Evolutionary conservation across 2,888 invertebrate genomes (phyloP).

Genomic region (Fragum fragum): DNA sequence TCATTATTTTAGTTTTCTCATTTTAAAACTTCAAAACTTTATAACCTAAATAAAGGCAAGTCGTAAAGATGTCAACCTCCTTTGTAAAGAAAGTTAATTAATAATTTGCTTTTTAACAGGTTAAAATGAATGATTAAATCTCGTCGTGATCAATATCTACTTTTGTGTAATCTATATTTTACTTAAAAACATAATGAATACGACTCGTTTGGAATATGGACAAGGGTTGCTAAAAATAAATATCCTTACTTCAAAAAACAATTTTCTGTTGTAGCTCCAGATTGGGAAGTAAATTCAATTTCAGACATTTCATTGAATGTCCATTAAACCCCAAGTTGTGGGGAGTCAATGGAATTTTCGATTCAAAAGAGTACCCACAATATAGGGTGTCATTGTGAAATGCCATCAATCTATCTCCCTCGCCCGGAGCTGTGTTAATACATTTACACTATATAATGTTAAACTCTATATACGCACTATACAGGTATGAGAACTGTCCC

Average conservation of each 20-base stretch:
- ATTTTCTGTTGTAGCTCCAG: not conserved
- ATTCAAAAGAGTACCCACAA: too few relatives aligned
- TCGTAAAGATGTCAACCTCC: not conserved
- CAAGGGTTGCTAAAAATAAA: conserved; percentile 1
- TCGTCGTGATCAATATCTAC: not conserved
- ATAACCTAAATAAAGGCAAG: not conserved
- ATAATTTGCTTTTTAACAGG: conserved; percentile 3
- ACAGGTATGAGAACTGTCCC: not conserved
- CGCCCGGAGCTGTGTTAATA: too few relatives aligned
- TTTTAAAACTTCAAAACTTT: not conserved
- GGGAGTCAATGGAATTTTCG: too few relatives aligned
- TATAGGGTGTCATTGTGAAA: too few relatives aligned
- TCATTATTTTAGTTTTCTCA: not conserved
- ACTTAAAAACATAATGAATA: too few relatives aligned
- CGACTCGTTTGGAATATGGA: not conserved
- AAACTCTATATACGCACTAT: conserved; percentile 2
- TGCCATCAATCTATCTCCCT: too few relatives aligned
- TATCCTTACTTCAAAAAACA: not conserved
- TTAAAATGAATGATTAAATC: not conserved
- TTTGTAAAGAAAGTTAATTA: not conserved
- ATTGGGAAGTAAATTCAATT: too few relatives aligned
- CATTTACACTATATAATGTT: not conserved
- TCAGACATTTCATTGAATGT: too few relatives aligned
- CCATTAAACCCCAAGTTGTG: too few relatives aligned
- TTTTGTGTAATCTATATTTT: too few relatives aligned